phyloP scores from a whole-genome alignment of 2,113 vertebrate genomes.

The Saccopteryx leptura region DNA sequence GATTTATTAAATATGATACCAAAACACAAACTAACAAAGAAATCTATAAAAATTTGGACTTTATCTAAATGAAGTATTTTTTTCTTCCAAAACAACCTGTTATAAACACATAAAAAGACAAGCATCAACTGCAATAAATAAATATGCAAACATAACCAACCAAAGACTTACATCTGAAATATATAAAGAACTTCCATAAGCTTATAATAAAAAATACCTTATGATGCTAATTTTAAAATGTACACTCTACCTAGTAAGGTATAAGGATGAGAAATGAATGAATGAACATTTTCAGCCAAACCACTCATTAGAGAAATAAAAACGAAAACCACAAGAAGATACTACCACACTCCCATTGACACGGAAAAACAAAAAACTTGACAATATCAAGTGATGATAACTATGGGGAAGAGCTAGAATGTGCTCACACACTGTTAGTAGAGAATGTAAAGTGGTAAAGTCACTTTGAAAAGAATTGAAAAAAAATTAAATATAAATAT shows the following conservation, averaged over 20 bases:
- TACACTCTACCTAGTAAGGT: neutral
- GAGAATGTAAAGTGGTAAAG: neutral
- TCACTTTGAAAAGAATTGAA: neutral
- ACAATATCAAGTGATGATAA: neutral
- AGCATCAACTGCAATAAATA: neutral
- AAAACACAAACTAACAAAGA: neutral
- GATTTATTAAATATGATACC: neutral
- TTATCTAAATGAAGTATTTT: neutral
- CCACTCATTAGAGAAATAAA: neutral
- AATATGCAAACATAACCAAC: neutral
- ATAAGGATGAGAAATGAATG: neutral
- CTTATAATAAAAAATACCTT: neutral
- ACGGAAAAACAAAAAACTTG: neutral
- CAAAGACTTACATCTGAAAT: neutral
- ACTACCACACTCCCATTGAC: neutral
- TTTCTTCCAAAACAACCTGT: neutral
- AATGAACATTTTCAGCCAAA: neutral
- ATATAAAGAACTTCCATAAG: neutral
- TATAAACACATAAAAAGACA: neutral
- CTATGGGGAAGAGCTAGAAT: neutral
- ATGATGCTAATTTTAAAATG: neutral
- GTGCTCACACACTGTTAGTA: neutral
- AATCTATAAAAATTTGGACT: neutral
- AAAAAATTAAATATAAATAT: neutral
- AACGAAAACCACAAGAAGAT: neutral